Evolutionary conservation across 1,140 invertebrate genomes (phyloP).

Genomic region (Zaprionus camerounensis): DNA sequence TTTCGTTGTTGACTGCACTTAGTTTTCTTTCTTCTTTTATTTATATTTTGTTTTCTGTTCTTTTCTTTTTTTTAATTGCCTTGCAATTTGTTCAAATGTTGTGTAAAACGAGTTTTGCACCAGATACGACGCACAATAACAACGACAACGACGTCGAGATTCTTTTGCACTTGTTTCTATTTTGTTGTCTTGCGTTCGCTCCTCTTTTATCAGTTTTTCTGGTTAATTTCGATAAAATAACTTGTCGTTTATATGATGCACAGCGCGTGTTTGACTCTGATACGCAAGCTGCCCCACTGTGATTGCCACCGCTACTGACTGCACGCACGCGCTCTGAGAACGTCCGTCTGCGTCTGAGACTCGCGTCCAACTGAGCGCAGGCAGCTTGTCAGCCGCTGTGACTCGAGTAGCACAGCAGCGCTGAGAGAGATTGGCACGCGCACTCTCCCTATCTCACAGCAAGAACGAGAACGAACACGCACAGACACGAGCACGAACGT

Average conservation of each 20-base stretch:
- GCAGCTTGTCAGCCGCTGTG: constrained; percentile 31
- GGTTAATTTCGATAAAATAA: constrained; percentile 37
- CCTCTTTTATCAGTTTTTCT: constrained; percentile 38
- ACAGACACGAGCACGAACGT: not conserved
- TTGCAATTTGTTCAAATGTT: constrained; percentile 49
- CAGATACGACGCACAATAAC: constrained; percentile 18
- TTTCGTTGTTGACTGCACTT: constrained; percentile 36
- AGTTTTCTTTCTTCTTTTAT: constrained; percentile 24
- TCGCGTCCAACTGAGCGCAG: constrained; percentile 58
- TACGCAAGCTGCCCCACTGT: constrained; percentile 11
- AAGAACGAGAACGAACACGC: not conserved
- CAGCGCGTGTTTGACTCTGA: constrained; percentile 17
- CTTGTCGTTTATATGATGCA: constrained; percentile 26
- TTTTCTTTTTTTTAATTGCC: constrained; percentile 48
- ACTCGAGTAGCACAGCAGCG: constrained; percentile 31
- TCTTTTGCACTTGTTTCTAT: constrained; percentile 19
- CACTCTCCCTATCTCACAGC: constrained; percentile 7
- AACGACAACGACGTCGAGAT: constrained; percentile 10
- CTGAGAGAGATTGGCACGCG: constrained; percentile 34
- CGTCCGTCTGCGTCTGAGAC: constrained; percentile 48
- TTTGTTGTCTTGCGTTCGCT: constrained; percentile 4
- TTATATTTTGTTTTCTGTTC: constrained; percentile 22
- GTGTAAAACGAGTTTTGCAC: constrained; percentile 41
- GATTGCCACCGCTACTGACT: constrained; percentile 19
- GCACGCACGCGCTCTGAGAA: constrained; percentile 63